Evolutionary conservation across 2,888 invertebrate genomes (phyloP), one percentile per base, ranked within the genome.

Genomic region (Notodonta ziczac): DNA sequence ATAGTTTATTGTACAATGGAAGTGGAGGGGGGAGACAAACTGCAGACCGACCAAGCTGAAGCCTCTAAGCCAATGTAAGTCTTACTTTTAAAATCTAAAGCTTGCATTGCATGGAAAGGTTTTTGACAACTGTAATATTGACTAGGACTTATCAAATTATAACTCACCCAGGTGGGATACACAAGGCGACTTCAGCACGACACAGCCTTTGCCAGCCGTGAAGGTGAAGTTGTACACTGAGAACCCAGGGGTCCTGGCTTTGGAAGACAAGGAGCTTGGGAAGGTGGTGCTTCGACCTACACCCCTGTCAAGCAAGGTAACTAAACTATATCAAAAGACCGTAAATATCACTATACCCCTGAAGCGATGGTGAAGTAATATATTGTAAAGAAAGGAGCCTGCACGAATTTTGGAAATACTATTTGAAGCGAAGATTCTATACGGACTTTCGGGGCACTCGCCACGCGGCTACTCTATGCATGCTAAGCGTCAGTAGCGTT

Each of bases 1-100:
- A 99, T 99, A 87, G 99, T 99, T 58, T 99, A 99, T 94, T 99
- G 99, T 91, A 99, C 99, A 32, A 99, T 99, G 99, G 99, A 99
- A 93, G 99, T 99, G 48, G 99, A 99, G 91, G 99, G 98, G 67
- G 99, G 99, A 54, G 99, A 99, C 85, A 99, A 99, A 89, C 94
- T 99, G 66, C 99, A 99, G 94, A 99, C 99, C 3, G 99, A 99
- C 93, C 99, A 99, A 93, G 99, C 99, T 0, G 99, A 99, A 93
- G 99, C 99, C 35, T 98, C 99, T 4, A 99, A 99, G 90, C 99
- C 99, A 58, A 98, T 98, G 98, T 97, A 87, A 95, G 95, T 93
- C 60, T 35, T 14, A 53, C n/a, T 46, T n/a, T 46, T 9, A 10
- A 24, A 10, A 9, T 42, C 42, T 42, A 9, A n/a, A n/a, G n/a